Evolutionary conservation across 2,888 invertebrate genomes (phyloP).

Genomic region (Thymelicus sylvestris): DNA sequence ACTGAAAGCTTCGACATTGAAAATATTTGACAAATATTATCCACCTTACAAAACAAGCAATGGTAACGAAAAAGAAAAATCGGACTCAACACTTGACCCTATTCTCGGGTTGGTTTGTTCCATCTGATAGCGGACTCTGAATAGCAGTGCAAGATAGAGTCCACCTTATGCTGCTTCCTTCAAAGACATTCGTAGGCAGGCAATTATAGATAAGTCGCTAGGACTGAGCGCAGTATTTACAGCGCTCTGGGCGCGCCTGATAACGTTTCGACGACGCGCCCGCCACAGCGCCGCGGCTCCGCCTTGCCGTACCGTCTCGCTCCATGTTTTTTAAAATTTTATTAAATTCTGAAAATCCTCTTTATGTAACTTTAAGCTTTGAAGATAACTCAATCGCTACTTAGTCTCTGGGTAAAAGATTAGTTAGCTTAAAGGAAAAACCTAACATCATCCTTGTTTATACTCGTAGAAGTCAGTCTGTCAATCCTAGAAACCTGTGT

Average conservation of each 20-base stretch:
- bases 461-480: neutral
- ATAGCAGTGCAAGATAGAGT: slow-evolving; percentile 76
- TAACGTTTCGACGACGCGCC: slow-evolving; percentile 50
- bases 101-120: slow-evolving; percentile 64
- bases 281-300: slow-evolving; percentile 39
- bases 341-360: slow-evolving; percentile 45
- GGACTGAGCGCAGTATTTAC: slow-evolving; percentile 79
- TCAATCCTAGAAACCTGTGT: too few relatives aligned
- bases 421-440: too few relatives aligned
- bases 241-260: slow-evolving; percentile 68
- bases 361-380: slow-evolving; percentile 22
- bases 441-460: too few relatives aligned
- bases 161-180: slow-evolving; percentile 73
- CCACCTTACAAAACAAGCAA: slow-evolving; percentile 13
- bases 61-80: slow-evolving; percentile 37
- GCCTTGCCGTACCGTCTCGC: slow-evolving; percentile 41
- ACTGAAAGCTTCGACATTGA: too few relatives aligned
- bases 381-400: neutral
- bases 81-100: slow-evolving; percentile 66
- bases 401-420: neutral
- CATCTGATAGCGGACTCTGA: slow-evolving; percentile 67
- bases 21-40: neutral
- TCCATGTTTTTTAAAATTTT: slow-evolving; percentile 45
- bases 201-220: slow-evolving; percentile 83
- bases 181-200: slow-evolving; percentile 82